A percentile compares a stretch with the other conserved stretches of the same genome.
Conservation (phyloP, 1,140 invertebrate species). For the Zaprionus tsacasi region DNA sequence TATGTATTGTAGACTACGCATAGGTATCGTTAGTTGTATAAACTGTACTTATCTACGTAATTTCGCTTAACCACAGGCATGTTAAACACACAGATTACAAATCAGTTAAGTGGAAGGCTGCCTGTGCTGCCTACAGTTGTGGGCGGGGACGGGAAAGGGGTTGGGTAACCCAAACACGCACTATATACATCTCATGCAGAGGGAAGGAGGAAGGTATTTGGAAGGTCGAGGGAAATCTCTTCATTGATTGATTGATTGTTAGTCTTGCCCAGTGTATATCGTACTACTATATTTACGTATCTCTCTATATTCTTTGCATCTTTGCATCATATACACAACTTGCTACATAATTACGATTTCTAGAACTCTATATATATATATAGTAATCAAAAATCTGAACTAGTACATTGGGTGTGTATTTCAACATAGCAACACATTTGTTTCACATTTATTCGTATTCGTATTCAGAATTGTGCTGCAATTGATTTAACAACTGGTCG, state of each 20-base stretch:
- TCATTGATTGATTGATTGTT: slow-evolving; percentile 5
- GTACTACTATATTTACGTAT: slow-evolving; percentile 22
- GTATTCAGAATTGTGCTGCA: slow-evolving; percentile 42
- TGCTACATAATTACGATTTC: slow-evolving; percentile 5
- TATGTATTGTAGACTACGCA: slow-evolving; percentile 17
- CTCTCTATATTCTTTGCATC: background rate
- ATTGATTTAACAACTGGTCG: slow-evolving; percentile 29
- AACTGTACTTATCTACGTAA: slow-evolving; percentile 25
- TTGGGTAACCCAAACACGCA: slow-evolving; percentile 5
- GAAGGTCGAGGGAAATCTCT: background rate
- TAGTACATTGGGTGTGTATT: background rate
- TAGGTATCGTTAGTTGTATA: slow-evolving; percentile 34
- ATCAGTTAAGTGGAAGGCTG: slow-evolving; percentile 10
- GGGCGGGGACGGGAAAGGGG: background rate
- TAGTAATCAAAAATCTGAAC: slow-evolving; percentile 2
- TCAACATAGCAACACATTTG: slow-evolving; percentile 8
- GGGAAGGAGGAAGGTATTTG: too few species aligned
- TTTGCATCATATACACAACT: slow-evolving; percentile 5
- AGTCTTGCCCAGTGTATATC: too few species aligned
- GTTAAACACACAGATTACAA: slow-evolving; percentile 22
- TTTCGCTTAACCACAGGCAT: slow-evolving; percentile 9
- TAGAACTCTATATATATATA: background rate
- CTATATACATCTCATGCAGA: slow-evolving; percentile 15
- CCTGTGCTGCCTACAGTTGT: background rate
- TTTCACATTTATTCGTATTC: slow-evolving; percentile 12